Percentiles rank a stretch among this genome's conserved stretches.
These are phyloP conservation scores for Acinonyx jubatus DNA, from an alignment of 2,113 vertebrate genomes.

Conservation along the genomic window DNA sequence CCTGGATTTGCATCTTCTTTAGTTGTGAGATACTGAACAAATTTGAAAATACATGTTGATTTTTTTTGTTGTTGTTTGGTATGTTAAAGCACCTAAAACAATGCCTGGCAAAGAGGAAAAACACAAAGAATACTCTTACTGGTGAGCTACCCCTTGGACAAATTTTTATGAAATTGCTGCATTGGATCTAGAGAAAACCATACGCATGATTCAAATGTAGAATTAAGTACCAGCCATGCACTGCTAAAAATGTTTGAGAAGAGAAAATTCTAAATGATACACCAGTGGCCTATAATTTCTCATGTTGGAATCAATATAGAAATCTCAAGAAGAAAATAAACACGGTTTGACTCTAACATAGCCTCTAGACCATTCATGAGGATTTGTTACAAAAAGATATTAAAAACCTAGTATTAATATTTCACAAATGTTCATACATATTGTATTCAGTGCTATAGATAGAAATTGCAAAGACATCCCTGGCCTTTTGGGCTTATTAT, in stretches of 20 bases:
- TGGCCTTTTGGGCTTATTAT: slow-evolving; percentile 58
- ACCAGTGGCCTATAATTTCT: slow-evolving; percentile 59
- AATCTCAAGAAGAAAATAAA: slow-evolving; percentile 59
- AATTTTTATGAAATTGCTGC: background rate
- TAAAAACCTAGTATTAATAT: slow-evolving; percentile 63
- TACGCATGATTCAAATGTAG: background rate
- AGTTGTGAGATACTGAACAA: background rate
- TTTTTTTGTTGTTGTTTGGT: background rate
- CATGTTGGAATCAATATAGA: slow-evolving; percentile 38
- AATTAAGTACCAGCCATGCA: background rate
- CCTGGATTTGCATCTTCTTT: background rate
- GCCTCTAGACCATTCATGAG: slow-evolving; percentile 5
- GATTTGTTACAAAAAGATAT: slow-evolving; percentile 39
- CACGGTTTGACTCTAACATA: slow-evolving; percentile 52
- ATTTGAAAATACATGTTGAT: background rate
- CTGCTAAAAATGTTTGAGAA: background rate
- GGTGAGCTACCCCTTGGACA: background rate
- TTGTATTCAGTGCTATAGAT: slow-evolving; percentile 59
- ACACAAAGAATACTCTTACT: background rate
- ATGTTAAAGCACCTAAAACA: background rate
- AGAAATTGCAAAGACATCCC: slow-evolving; percentile 57
- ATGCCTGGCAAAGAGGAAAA: background rate
- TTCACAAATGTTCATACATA: slow-evolving; percentile 38
- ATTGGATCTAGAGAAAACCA: background rate
- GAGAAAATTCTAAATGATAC: slow-evolving; percentile 51